Base-by-base conservation (phyloP, 2,113 vertebrate species). In the Hypanus sabinus region DNA sequence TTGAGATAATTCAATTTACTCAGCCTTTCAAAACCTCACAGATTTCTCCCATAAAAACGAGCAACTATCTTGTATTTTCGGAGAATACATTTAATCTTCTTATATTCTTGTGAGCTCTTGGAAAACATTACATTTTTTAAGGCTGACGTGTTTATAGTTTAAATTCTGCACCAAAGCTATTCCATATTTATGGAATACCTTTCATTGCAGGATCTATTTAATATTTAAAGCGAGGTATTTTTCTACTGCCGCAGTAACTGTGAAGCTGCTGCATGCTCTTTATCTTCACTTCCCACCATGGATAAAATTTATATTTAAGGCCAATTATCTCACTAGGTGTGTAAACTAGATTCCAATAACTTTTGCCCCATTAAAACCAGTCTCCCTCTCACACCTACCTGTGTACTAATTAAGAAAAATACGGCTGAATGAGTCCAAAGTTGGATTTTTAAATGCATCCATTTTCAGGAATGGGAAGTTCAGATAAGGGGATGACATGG, bases 181-280 rank as follows among this genome's bases (percentile, higher is more conserved):
- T 73, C 30, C 85, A 90, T 90, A 90, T 90, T 90, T 65, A 90
- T 90, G 33, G 62, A 71, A 73, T 93, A 93, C 20, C 20, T 93
- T 93, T 73, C 90, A 71, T 71, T 73, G 90, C 68, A 93, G 68
- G 46, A 93, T 93, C 68, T 71, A 16, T 93, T 93, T 68, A 71
- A 73, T 93, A 71, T 93, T 73, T 93, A 70, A 73, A 93, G 90
- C 22, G 90, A 93, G 16, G 33, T 24, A 90, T 90, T 90, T 79
- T 90, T 90, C 60, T 18, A 33, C 60, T 65, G 85, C 60, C 60
- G 9, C n/a, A 65, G 5, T 90, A 90, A 90, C 65, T 90, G 85
- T 90, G 57, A 88, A n/a, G 57, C 10, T 30, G 30, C 27, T 24
- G 60, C 33, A 68, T 90, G 85, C 85, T 22, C n/a, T 90, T 90